Evolutionary conservation across 92 coral and sea anemone genomes (phyloP).

Genomic region (Actinernus sp.): DNA sequence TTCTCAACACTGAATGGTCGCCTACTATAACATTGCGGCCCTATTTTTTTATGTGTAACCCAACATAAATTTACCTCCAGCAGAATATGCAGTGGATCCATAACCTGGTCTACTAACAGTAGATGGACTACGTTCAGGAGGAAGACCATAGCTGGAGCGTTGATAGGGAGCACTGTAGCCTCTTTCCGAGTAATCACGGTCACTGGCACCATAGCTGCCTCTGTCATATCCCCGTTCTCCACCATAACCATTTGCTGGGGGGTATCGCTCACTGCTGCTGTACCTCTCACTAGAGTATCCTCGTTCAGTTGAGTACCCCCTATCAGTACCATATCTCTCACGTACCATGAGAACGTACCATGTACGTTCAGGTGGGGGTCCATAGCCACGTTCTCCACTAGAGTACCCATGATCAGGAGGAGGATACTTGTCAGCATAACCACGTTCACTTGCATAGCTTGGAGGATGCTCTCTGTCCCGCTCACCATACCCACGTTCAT

Average conservation of each 20-base stretch:
- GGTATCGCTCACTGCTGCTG: conserved; percentile 51
- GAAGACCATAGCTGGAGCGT: conserved; percentile 64
- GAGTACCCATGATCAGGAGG: conserved; percentile 83
- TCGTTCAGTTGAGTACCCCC: conserved; percentile 50
- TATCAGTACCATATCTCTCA: conserved; percentile 47
- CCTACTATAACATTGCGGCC: too few species aligned
- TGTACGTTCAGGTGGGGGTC: conserved; percentile 68
- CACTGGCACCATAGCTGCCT: conserved; percentile 57
- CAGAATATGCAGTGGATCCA: conserved; percentile 26
- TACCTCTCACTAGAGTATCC: conserved; percentile 33
- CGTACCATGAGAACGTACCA: conserved; percentile 49
- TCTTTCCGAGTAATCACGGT: conserved; percentile 63
- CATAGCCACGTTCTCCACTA: conserved; percentile 77
- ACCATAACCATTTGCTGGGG: conserved; percentile 58
- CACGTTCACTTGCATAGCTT: conserved; percentile 69
- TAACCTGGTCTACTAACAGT: conserved; percentile 48
- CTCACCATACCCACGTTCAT: conserved; percentile 68
- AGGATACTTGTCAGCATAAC: conserved; percentile 69
- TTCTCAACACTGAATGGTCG: too few species aligned
- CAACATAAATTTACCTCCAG: conserved; percentile 63
- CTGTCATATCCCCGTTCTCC: conserved; percentile 62
- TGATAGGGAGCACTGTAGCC: conserved; percentile 57
- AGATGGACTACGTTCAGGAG: conserved; percentile 64
- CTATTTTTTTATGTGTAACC: too few species aligned
- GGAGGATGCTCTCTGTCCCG: conserved; percentile 68